Conservation (phyloP, 64 coral and sea anemone genomes). For the Dendrophyllia cribrosa region DNA sequence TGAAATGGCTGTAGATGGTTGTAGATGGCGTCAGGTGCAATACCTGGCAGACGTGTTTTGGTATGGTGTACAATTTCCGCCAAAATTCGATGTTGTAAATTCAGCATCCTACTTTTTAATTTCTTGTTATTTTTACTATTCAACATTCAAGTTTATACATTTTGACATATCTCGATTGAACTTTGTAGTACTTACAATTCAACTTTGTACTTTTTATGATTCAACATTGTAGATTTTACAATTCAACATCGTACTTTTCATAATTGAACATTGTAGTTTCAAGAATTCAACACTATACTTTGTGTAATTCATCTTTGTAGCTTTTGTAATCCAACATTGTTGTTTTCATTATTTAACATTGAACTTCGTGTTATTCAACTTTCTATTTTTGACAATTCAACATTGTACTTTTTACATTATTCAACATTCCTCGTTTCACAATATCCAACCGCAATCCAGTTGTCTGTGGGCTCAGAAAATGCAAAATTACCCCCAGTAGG, state of each 20-base stretch:
- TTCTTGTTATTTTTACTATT: no score
- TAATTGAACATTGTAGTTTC: conserved; percentile 35
- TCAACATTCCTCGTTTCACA: conserved; percentile 11
- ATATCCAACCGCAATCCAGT: conserved; percentile 16
- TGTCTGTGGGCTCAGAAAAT: no score
- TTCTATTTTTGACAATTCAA: neutral
- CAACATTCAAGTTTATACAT: no score
- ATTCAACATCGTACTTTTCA: neutral
- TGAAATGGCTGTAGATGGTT: neutral
- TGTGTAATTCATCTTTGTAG: conserved; percentile 45
- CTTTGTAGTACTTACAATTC: no score
- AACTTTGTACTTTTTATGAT: no score
- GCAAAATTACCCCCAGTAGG: no score
- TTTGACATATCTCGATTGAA: no score
- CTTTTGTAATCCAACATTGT: conserved; percentile 34
- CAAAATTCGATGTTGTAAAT: no score
- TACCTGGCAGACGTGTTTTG: conserved; percentile 6
- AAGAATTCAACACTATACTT: conserved; percentile 50
- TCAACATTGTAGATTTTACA: no score
- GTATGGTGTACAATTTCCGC: neutral
- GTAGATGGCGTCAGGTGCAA: neutral
- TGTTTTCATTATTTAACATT: conserved; percentile 25
- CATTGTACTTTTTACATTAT: neutral
- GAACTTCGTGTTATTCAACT: conserved; percentile 21
- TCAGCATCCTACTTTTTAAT: no score